Conservation (phyloP, 2,888 invertebrate species). For the Drosophila helvetica region DNA sequence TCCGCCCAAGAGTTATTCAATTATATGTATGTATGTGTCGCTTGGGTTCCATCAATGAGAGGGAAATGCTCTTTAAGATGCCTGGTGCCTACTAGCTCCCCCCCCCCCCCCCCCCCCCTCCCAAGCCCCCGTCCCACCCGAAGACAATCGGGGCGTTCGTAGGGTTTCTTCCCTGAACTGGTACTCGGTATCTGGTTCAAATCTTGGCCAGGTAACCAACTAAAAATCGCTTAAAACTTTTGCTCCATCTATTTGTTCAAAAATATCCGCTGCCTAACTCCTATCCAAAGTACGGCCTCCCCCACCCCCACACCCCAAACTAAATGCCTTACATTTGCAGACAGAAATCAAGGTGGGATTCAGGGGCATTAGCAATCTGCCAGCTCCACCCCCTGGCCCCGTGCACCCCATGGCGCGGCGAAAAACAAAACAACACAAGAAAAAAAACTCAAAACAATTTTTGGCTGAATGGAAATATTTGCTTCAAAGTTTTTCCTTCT, state of each 20-base stretch:
- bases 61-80: neutral
- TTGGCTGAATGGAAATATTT: constrained; percentile 59
- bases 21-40: constrained; percentile 18
- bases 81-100: too few species aligned
- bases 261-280: constrained; percentile 3
- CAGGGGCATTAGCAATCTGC: constrained; percentile 48
- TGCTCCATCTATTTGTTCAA: constrained; percentile 1
- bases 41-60: constrained; percentile 4
- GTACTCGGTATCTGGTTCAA: constrained; percentile 16
- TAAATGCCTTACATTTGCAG: constrained; percentile 46
- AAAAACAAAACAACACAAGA: neutral
- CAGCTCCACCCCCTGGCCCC: constrained; percentile 1
- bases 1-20: constrained; percentile 20
- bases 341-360: constrained; percentile 59
- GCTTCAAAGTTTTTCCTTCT: constrained; percentile 35
- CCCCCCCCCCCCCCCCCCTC: too few species aligned
- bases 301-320: neutral
- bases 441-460: constrained; percentile 46
- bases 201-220: constrained; percentile 29
- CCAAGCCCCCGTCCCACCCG: too few species aligned
- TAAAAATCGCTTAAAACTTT: constrained; percentile 55
- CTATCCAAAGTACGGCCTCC: neutral
- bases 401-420: constrained; percentile 17
- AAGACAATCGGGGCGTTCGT: neutral
- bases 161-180: constrained; percentile 4